Evolutionary conservation across 1,140 invertebrate species (phyloP).

Genomic region (Neoseiulus cucumeris): DNA sequence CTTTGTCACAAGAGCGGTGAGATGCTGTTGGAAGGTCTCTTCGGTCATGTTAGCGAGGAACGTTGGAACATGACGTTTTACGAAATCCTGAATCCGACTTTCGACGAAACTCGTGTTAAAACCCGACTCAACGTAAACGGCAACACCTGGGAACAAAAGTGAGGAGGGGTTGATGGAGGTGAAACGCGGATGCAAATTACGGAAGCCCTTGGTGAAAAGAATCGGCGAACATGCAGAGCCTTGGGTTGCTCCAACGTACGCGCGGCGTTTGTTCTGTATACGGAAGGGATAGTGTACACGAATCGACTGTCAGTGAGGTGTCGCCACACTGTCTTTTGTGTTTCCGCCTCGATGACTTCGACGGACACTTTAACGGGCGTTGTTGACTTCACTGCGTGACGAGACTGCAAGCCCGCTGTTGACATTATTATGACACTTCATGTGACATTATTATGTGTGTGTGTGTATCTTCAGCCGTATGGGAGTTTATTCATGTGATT

Average conservation of each 20-base stretch:
- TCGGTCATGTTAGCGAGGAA: constrained; percentile 3
- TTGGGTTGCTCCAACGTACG: no score
- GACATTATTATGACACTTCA: no score
- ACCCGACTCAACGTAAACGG: neutral
- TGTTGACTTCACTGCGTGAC: no score
- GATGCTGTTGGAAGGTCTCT: neutral
- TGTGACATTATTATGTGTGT: no score
- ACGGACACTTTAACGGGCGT: neutral
- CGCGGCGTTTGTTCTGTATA: no score
- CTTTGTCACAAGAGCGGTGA: neutral
- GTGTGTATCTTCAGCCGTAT: no score
- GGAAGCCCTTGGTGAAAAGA: no score
- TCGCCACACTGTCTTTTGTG: neutral
- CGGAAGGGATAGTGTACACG: neutral
- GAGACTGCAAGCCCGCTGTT: no score
- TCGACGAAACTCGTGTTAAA: neutral
- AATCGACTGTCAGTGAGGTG: neutral
- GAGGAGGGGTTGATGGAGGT: neutral
- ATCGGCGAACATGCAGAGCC: no score
- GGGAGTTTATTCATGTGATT: no score
- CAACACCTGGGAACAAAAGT: neutral
- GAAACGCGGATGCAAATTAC: neutral
- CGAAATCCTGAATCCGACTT: constrained; percentile 6
- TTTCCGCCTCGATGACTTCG: constrained; percentile 5
- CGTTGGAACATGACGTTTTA: neutral